These are phyloP conservation scores for Gallinago stenura DNA, from an alignment of 2,797 vertebrate genomes.

Conservation along the genomic window DNA sequence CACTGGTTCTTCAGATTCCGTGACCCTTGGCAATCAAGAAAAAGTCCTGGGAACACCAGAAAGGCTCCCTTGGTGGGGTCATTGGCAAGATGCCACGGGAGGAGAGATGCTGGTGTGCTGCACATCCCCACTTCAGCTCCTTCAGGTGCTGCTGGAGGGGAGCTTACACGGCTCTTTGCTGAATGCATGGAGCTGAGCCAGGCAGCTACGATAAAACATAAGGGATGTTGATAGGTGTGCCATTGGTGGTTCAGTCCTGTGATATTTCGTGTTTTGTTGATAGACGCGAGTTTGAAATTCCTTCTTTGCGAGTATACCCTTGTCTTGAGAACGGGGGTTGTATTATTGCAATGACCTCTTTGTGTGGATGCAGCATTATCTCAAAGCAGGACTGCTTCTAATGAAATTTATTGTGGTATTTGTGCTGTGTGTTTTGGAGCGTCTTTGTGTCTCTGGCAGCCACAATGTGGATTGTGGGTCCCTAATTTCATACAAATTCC, in stretches of 20 bases:
- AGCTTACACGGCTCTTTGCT: not conserved
- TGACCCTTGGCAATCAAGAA: not conserved
- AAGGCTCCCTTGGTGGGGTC: not conserved
- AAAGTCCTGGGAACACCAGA: not conserved
- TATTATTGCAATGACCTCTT: not conserved
- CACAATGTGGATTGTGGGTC: not conserved
- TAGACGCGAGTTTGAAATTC: not conserved
- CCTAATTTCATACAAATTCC: not conserved
- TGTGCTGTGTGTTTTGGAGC: not conserved
- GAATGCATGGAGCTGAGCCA: not conserved
- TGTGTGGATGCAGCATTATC: not conserved
- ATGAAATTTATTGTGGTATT: not conserved
- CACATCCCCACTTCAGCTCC: accelerated
- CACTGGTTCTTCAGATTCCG: not conserved
- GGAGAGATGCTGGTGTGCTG: not conserved
- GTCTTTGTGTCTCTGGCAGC: not conserved
- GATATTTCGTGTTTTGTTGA: not conserved
- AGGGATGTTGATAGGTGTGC: not conserved
- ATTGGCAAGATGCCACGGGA: not conserved
- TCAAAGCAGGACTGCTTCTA: not conserved
- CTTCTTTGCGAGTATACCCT: not conserved
- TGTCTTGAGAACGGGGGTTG: not conserved
- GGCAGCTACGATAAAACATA: not conserved
- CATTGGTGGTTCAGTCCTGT: not conserved
- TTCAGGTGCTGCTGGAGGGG: not conserved